Evolutionary conservation across 2,113 vertebrate genomes (phyloP).

Genomic region (Climacteris rufus): DNA sequence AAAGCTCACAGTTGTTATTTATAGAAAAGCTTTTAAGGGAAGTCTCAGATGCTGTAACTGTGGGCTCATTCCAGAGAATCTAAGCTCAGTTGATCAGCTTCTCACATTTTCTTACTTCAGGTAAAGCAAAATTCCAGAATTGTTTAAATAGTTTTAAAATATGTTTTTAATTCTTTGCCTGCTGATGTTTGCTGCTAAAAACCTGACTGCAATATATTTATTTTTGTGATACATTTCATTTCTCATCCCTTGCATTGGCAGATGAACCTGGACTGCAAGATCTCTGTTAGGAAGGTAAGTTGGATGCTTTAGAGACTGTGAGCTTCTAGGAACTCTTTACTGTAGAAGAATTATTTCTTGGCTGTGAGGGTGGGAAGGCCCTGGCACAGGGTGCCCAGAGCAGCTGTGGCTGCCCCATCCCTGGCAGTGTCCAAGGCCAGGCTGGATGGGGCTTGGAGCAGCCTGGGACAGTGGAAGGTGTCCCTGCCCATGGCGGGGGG

Average conservation of each 20-base stretch:
- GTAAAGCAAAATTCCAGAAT: not conserved
- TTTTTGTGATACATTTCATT: not conserved
- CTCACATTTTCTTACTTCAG: not conserved
- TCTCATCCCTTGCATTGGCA: not conserved
- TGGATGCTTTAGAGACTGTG: slow-evolving; percentile 69
- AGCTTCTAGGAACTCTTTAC: slow-evolving; percentile 48
- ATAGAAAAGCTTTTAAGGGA: slow-evolving; percentile 3
- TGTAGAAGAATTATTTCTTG: not conserved
- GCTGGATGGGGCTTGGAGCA: rapidly evolving
- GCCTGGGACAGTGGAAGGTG: rapidly evolving
- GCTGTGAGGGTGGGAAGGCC: not conserved
- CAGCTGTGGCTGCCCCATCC: not conserved
- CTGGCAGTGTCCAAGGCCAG: not conserved
- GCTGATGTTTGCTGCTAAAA: not conserved
- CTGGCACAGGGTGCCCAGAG: not conserved
- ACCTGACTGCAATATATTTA: not conserved
- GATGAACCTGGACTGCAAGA: slow-evolving; percentile 82
- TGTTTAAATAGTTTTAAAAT: not conserved
- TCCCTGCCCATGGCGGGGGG: not conserved
- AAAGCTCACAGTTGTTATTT: not conserved
- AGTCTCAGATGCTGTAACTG: not conserved
- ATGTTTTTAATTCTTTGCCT: not conserved
- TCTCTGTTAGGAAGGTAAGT: slow-evolving; percentile 78
- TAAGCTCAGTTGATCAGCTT: not conserved
- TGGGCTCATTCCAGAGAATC: not conserved